Evolutionary conservation across 2,113 vertebrate species (phyloP).

Genomic region (Oreocharis arfaki): DNA sequence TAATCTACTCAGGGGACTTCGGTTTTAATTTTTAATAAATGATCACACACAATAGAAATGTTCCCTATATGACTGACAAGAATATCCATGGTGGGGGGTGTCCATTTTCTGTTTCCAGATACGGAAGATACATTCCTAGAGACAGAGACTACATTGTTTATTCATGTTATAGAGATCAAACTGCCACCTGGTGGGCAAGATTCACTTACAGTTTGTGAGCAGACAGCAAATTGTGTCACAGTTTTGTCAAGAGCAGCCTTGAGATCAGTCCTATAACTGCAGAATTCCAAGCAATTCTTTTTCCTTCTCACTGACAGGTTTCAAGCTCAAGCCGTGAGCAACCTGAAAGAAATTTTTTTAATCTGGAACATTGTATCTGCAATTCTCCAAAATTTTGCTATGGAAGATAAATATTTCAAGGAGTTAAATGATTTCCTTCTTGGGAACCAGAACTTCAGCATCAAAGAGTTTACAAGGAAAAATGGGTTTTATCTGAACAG

Average conservation of each 20-base stretch:
- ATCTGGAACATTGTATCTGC: slow-evolving; percentile 70
- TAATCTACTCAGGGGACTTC: neutral
- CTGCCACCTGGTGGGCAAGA: neutral
- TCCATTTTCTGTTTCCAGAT: neutral
- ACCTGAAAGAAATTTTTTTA: slow-evolving; percentile 65
- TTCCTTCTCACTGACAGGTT: slow-evolving; percentile 62
- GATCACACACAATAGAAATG: neutral
- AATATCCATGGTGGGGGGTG: neutral
- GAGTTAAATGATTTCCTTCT: slow-evolving; percentile 64
- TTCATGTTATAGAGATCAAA: neutral
- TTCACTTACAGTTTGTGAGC: accelerated
- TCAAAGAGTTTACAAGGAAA: slow-evolving; percentile 72
- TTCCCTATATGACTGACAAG: neutral
- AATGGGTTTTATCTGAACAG: slow-evolving; percentile 74
- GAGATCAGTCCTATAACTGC: neutral
- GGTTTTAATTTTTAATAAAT: neutral
- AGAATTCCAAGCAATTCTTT: neutral
- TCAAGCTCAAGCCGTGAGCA: slow-evolving; percentile 68
- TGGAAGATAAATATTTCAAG: neutral
- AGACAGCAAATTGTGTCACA: neutral
- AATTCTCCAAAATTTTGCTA: slow-evolving; percentile 17
- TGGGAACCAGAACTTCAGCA: slow-evolving; percentile 74
- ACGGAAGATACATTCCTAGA: neutral
- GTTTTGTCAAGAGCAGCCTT: neutral
- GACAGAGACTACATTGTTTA: neutral